A percentile compares a stretch with the other conserved stretches of the same genome.
These are phyloP conservation scores for Psix sp. DNA, from an alignment of 1,140 invertebrate species.

Conservation along the genomic window DNA sequence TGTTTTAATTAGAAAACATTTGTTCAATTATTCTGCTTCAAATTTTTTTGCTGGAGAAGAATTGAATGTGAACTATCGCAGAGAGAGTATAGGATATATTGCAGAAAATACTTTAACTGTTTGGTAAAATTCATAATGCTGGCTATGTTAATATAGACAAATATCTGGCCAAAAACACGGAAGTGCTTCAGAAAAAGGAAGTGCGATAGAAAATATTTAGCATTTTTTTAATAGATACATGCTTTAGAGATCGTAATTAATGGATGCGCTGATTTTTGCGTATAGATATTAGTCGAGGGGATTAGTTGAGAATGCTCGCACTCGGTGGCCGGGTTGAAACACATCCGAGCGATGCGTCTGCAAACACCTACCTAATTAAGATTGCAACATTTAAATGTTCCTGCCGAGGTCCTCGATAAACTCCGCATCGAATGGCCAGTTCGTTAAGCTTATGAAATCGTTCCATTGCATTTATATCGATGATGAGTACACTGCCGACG, in stretches of 20 bases:
- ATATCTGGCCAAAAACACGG: too few relatives aligned
- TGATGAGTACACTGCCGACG: conserved; percentile 59
- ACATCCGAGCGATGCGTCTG: conserved; percentile 71
- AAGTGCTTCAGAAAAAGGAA: too few relatives aligned
- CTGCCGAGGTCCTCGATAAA: conserved; percentile 71
- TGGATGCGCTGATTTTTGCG: conserved; percentile 45
- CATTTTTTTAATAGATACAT: too few relatives aligned
- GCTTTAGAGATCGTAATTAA: conserved; percentile 39
- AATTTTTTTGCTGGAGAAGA: too few relatives aligned
- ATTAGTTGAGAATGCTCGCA: conserved; percentile 36
- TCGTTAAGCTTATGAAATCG: conserved; percentile 74
- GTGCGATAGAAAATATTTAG: too few relatives aligned
- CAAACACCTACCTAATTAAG: conserved; percentile 78
- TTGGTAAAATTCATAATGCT: too few relatives aligned
- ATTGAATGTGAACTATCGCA: too few relatives aligned
- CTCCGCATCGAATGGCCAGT: conserved; percentile 71
- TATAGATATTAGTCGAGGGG: conserved; percentile 41
- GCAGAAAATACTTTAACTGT: too few relatives aligned
- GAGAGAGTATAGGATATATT: too few relatives aligned
- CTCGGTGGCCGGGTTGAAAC: conserved; percentile 51
- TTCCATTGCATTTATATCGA: conserved; percentile 77
- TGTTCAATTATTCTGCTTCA: conserved; percentile 12
- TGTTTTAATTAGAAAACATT: conserved; percentile 45
- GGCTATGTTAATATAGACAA: too few relatives aligned
- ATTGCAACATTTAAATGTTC: conserved; percentile 77